phyloP scores from a whole-genome alignment of 2,888 invertebrate species.

The Campoplex capitator region DNA sequence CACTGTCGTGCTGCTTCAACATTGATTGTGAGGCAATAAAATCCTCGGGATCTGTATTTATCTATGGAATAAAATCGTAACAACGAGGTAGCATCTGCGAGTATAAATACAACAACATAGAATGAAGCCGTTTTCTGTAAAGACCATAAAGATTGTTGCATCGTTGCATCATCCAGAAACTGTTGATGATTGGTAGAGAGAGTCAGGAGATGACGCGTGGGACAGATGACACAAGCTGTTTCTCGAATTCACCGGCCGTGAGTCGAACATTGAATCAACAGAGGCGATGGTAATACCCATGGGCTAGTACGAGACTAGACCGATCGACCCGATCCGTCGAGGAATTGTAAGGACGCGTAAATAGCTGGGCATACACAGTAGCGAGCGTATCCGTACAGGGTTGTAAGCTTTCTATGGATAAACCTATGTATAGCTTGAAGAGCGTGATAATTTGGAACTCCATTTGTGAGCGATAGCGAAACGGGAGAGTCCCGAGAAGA shows the following conservation, averaged over 20 bases:
- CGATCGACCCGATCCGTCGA: constrained; percentile 34
- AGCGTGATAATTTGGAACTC: background rate
- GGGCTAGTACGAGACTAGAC: constrained; percentile 31
- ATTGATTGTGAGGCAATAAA: background rate
- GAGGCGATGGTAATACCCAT: constrained; percentile 40
- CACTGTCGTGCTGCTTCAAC: background rate
- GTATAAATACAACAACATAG: background rate
- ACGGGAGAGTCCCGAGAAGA: background rate
- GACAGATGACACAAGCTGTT: constrained; percentile 46
- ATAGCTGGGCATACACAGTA: constrained; percentile 7
- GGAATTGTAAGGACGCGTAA: constrained; percentile 55
- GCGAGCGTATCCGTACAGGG: constrained; percentile 10
- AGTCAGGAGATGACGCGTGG: constrained; percentile 29
- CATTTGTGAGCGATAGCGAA: background rate
- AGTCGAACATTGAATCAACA: constrained; percentile 63
- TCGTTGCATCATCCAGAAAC: background rate
- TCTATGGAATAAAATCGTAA: background rate
- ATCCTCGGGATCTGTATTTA: background rate
- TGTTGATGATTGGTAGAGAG: background rate
- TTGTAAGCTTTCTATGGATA: constrained; percentile 30
- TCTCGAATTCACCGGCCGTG: constrained; percentile 27
- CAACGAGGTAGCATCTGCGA: background rate
- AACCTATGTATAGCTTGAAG: background rate
- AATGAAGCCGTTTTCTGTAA: background rate
- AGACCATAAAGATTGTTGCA: constrained; percentile 16